phyloP scores from a whole-genome alignment of 2,797 vertebrate genomes.

The Adelosebastes latens region DNA sequence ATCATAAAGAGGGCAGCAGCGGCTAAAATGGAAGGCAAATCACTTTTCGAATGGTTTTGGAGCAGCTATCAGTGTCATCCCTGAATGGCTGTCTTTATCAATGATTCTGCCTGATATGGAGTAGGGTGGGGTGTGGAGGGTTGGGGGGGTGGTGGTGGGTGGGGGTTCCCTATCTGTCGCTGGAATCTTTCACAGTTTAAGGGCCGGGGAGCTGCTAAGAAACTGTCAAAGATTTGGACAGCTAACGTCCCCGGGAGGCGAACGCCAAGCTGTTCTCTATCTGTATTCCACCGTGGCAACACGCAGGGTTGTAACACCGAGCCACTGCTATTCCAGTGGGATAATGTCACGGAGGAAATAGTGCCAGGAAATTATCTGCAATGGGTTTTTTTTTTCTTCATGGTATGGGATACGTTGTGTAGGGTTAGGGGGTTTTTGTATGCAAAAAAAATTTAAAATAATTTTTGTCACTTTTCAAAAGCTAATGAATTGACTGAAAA shows the following conservation, averaged over 20 bases:
- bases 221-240: constrained; percentile 61
- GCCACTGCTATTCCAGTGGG: constrained; percentile 61
- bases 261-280: constrained; percentile 43
- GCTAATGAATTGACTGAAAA: not conserved
- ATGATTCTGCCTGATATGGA: constrained; percentile 82
- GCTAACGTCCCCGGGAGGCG: constrained; percentile 43
- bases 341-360: constrained; percentile 57
- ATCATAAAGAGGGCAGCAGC: constrained; percentile 67
- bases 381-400: not conserved
- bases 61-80: constrained; percentile 89
- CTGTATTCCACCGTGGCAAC: constrained; percentile 67
- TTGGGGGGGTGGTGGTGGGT: not conserved
- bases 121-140: not conserved
- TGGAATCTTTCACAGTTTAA: constrained; percentile 73
- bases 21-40: constrained; percentile 73
- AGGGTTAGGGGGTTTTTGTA: not conserved
- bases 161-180: constrained; percentile 67
- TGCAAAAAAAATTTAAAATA: not conserved
- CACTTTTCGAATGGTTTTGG: constrained; percentile 81
- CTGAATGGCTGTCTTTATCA: constrained; percentile 85
- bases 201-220: constrained; percentile 44
- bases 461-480: not conserved
- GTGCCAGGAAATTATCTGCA: constrained; percentile 36
- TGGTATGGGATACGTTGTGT: not conserved
- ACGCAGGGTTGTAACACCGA: constrained; percentile 57